A percentile compares a stretch with the other conserved stretches of the same genome.
Evolutionary conservation across 2,113 vertebrate species (phyloP).

Genomic region (Corapipo altera): DNA sequence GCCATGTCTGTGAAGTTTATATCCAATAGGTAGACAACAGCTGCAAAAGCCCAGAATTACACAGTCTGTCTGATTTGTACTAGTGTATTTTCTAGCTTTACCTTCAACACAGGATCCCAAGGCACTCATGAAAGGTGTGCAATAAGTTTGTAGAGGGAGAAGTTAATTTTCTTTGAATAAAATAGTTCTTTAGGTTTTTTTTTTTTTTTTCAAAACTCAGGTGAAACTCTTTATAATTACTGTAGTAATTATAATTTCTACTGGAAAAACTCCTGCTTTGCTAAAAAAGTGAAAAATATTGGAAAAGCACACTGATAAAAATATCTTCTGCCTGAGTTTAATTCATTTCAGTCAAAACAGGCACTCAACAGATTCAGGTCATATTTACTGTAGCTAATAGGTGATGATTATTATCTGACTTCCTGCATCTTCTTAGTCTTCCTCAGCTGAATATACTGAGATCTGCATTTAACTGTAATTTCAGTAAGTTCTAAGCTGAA

Average conservation of each 20-base stretch:
- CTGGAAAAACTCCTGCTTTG: background rate
- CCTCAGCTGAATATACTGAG: background rate
- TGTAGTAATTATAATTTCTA: background rate
- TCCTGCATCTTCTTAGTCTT: background rate
- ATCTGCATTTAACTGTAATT: background rate
- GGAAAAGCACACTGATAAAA: background rate
- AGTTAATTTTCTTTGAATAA: slow-evolving; percentile 19
- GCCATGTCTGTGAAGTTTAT: background rate
- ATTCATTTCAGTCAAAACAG: background rate
- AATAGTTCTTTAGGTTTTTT: background rate
- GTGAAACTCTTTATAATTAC: background rate
- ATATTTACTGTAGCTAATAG: background rate
- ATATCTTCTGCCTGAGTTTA: background rate
- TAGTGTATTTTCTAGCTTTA: background rate
- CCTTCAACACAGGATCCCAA: background rate
- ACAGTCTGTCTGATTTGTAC: background rate
- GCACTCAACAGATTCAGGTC: background rate
- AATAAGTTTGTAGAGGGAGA: background rate
- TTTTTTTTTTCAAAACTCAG: background rate
- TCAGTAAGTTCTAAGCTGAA: background rate
- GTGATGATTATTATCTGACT: background rate
- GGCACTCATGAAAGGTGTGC: slow-evolving; percentile 12
- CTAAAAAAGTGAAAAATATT: background rate
- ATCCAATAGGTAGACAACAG: background rate
- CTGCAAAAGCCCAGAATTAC: background rate